These are phyloP conservation scores for Thalassophryne amazonica DNA, from an alignment of 2,797 vertebrate species.

Conservation along the genomic window DNA sequence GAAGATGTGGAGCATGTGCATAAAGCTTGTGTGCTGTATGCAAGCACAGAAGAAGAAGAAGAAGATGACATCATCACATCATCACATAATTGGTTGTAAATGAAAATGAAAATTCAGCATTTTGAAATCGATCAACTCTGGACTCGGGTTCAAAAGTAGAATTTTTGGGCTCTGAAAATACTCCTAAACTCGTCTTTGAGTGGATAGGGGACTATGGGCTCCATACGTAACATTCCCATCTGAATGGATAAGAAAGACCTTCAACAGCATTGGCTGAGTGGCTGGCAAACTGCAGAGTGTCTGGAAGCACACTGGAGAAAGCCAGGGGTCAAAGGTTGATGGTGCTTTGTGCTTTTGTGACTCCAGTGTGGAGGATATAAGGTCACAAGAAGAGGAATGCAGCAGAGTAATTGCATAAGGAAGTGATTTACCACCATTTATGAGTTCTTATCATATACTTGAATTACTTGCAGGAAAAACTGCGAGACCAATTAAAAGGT, in stretches of 20 bases:
- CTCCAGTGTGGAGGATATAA: neutral
- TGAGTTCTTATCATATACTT: constrained; percentile 49
- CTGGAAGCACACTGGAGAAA: constrained; percentile 18
- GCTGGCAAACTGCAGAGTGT: constrained; percentile 6
- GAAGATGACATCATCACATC: no score
- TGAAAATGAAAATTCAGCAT: no score
- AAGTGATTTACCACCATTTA: constrained; percentile 31
- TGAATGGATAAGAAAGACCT: constrained; percentile 52
- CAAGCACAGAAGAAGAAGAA: no score
- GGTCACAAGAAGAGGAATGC: constrained; percentile 7
- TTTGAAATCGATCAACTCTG: no score
- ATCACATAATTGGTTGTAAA: no score
- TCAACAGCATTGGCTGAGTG: constrained; percentile 33
- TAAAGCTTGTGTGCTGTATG: no score
- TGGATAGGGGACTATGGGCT: no score
- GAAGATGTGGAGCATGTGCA: no score
- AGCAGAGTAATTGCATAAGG: constrained; percentile 22
- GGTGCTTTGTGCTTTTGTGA: constrained; percentile 4
- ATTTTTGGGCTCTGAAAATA: no score
- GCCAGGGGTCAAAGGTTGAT: constrained; percentile 1
- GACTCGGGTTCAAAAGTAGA: no score
- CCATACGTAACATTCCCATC: no score
- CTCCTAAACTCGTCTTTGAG: no score
- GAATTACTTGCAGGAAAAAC: constrained; percentile 51
- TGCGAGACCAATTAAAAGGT: constrained; percentile 30